Percentiles rank a stretch among this genome's conserved stretches.
These are phyloP conservation scores for Mixornis gularis DNA, from an alignment of 2,113 vertebrate genomes.

Conservation along the genomic window DNA sequence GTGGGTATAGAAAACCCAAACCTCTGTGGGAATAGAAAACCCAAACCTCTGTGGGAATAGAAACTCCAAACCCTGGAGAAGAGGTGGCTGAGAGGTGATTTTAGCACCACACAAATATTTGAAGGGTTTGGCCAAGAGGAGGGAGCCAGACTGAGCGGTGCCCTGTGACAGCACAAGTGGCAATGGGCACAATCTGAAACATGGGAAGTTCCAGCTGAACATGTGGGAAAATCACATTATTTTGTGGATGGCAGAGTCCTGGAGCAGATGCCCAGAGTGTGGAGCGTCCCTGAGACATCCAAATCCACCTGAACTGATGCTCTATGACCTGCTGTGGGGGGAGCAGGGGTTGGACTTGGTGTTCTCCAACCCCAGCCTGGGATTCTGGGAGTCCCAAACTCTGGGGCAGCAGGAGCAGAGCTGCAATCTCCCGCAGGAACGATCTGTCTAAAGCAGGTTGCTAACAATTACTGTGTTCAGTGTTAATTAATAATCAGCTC, in stretches of 20 bases:
- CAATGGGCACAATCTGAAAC: accelerated
- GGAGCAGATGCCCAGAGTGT: background rate
- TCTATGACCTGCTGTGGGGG: background rate
- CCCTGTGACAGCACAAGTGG: background rate
- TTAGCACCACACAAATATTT: background rate
- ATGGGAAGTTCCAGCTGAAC: background rate
- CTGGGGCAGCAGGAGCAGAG: background rate
- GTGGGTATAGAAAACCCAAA: background rate
- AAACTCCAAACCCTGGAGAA: background rate
- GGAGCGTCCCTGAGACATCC: background rate
- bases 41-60: accelerated
- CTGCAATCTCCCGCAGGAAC: accelerated
- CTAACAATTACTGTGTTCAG: background rate
- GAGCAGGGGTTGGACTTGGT: accelerated
- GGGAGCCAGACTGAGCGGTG: accelerated
- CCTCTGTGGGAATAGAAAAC: background rate
- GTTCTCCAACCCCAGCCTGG: background rate
- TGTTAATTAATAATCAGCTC: background rate
- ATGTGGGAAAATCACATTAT: accelerated
- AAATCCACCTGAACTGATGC: background rate
- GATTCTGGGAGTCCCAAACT: background rate
- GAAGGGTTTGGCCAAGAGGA: background rate
- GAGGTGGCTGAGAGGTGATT: accelerated
- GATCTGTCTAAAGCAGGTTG: background rate
- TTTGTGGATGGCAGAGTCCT: background rate